Evolutionary conservation across 2,113 vertebrate genomes (phyloP).

Genomic region (Neoarius graeffei): DNA sequence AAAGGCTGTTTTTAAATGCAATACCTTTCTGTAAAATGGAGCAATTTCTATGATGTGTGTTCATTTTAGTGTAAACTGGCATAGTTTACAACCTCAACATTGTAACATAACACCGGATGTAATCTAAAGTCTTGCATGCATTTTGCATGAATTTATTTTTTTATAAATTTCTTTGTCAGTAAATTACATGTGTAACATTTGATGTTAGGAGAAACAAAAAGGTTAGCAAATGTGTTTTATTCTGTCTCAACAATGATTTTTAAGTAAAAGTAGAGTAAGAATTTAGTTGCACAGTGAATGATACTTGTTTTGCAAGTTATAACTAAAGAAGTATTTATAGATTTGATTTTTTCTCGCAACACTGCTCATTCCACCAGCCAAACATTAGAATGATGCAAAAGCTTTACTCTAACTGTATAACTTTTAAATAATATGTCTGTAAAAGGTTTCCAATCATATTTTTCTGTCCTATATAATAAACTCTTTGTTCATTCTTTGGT

Average conservation of each 20-base stretch:
- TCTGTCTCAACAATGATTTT: background rate
- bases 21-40: constrained; percentile 43
- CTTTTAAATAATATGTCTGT: constrained; percentile 66
- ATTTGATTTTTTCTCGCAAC: constrained; percentile 37
- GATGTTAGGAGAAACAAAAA: constrained; percentile 34
- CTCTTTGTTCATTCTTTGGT: background rate
- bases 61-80: constrained; percentile 57
- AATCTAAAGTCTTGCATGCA: constrained; percentile 43
- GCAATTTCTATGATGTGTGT: constrained; percentile 62
- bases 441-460: constrained; percentile 18
- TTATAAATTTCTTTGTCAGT: constrained; percentile 62
- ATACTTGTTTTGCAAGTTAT: constrained; percentile 53
- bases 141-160: constrained; percentile 61
- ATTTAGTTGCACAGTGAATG: constrained; percentile 30
- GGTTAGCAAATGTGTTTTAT: constrained; percentile 45
- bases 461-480: constrained; percentile 42
- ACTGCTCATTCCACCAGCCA: background rate
- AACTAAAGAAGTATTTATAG: constrained; percentile 60
- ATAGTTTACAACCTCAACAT: constrained; percentile 22
- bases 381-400: constrained; percentile 40
- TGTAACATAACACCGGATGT: constrained; percentile 44
- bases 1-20: constrained; percentile 43
- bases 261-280: background rate
- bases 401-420: constrained; percentile 54
- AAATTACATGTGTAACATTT: constrained; percentile 66